These are phyloP conservation scores for Phacellophora camtschatica DNA, from an alignment of 30 jellyfish, hydroid and myxozoan genomes.

Conservation along the genomic window DNA sequence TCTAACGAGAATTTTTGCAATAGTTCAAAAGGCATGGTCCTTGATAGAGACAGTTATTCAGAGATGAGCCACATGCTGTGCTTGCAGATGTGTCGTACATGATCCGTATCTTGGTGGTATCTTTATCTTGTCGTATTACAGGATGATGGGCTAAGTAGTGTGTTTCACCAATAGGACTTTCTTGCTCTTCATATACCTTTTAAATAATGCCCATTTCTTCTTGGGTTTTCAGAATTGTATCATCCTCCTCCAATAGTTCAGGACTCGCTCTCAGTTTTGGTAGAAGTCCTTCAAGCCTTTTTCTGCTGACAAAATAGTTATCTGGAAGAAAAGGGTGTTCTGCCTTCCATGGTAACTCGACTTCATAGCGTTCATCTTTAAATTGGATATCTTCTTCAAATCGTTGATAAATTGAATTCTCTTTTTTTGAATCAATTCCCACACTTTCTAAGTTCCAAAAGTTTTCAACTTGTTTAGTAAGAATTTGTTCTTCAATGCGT, in stretches of 20 bases:
- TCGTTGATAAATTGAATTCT: background rate
- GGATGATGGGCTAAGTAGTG: constrained; percentile 69
- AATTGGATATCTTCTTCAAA: constrained; percentile 7
- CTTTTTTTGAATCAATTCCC: background rate
- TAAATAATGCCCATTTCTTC: constrained; percentile 47
- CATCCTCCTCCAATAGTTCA: constrained; percentile 4
- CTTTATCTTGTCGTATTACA: constrained; percentile 50
- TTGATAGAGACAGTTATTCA: constrained; percentile 46
- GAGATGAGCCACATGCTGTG: constrained; percentile 6
- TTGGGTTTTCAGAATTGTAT: constrained; percentile 47
- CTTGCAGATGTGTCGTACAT: constrained; percentile 68
- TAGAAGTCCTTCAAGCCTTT: background rate
- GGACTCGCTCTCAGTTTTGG: constrained; percentile 19
- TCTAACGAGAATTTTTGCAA: constrained; percentile 43
- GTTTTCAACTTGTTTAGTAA: background rate
- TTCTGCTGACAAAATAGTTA: constrained; percentile 1
- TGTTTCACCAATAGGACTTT: constrained; percentile 28
- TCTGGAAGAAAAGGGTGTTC: constrained; percentile 38
- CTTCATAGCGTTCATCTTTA: constrained; percentile 45
- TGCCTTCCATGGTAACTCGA: constrained; percentile 18
- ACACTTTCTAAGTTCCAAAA: constrained; percentile 28
- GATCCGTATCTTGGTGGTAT: constrained; percentile 67
- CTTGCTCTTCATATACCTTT: constrained; percentile 18
- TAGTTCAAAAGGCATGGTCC: constrained; percentile 55
- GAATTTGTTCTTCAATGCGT: too few species aligned